Evolutionary conservation across 1,140 invertebrate genomes (phyloP).

Genomic region (Neoseiulus cucumeris): DNA sequence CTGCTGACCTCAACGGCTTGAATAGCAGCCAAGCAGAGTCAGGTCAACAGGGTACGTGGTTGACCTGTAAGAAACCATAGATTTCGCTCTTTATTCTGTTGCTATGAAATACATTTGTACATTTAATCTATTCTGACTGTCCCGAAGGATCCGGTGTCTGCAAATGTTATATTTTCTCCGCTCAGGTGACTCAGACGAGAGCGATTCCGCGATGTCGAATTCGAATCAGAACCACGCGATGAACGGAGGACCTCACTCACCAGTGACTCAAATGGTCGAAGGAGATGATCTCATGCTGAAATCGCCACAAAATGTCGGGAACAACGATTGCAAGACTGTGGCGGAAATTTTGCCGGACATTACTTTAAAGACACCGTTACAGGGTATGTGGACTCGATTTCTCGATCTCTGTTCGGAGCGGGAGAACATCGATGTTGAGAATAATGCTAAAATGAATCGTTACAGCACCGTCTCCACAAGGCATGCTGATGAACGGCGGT

Average conservation of each 20-base stretch:
- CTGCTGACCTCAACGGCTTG: background rate
- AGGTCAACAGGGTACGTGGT: too few relatives aligned
- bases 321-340: constrained; percentile 1
- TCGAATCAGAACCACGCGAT: constrained; percentile 4
- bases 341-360: background rate
- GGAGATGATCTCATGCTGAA: constrained; percentile 2
- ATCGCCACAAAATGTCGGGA: background rate
- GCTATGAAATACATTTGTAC: too few relatives aligned
- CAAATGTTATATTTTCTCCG: too few relatives aligned
- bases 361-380: background rate
- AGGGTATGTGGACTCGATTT: background rate
- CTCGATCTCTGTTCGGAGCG: too few relatives aligned
- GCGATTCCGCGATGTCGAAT: background rate
- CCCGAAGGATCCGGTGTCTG: too few relatives aligned
- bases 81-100: too few relatives aligned
- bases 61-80: too few relatives aligned
- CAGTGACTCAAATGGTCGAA: constrained; percentile 4
- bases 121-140: too few relatives aligned
- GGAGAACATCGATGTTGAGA: too few relatives aligned
- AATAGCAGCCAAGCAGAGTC: background rate
- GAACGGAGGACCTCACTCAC: background rate
- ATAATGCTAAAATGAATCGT: too few relatives aligned
- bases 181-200: constrained; percentile 2
- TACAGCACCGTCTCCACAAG: constrained; percentile 7
- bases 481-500: constrained; percentile 7